phyloP scores from a whole-genome alignment of 2,113 vertebrate genomes.

The Shinisaurus crocodilurus region DNA sequence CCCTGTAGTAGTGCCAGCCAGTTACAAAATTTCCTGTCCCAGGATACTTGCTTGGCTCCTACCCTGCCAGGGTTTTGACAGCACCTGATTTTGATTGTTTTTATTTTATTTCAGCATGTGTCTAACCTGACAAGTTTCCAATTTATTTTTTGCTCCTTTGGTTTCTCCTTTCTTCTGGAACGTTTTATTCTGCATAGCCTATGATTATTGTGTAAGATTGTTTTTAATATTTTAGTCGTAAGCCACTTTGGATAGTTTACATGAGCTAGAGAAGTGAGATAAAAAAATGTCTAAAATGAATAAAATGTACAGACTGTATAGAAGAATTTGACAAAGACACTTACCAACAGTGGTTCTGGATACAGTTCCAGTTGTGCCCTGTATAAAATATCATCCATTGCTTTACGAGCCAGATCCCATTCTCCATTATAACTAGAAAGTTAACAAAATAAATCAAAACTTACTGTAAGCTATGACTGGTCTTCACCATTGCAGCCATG shows the following conservation, averaged over 20 bases:
- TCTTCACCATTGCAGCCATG: not conserved
- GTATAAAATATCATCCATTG: conserved; percentile 95
- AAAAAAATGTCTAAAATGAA: not conserved
- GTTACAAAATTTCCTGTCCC: not conserved
- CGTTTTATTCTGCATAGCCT: not conserved
- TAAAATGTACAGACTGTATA: not conserved
- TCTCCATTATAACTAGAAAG: conserved; percentile 93
- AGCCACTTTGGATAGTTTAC: not conserved
- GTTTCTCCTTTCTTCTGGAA: not conserved
- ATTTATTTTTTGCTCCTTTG: not conserved
- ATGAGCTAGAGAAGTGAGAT: not conserved
- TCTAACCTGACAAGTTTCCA: not conserved
- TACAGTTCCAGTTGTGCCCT: conserved; percentile 95
- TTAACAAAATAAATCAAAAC: conserved; percentile 10
- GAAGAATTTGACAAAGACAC: conserved; percentile 59
- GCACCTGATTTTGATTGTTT: not conserved
- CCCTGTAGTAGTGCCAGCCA: not conserved
- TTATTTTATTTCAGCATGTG: not conserved
- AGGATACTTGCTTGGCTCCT: not conserved
- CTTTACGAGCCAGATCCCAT: conserved; percentile 92
- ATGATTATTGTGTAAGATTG: not conserved
- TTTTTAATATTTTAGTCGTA: not conserved
- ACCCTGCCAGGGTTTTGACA: not conserved
- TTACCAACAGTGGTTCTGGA: conserved; percentile 95
- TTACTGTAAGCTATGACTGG: not conserved